Conservation (phyloP, 1,140 invertebrate species). For the Macrobrachium rosenbergii region DNA sequence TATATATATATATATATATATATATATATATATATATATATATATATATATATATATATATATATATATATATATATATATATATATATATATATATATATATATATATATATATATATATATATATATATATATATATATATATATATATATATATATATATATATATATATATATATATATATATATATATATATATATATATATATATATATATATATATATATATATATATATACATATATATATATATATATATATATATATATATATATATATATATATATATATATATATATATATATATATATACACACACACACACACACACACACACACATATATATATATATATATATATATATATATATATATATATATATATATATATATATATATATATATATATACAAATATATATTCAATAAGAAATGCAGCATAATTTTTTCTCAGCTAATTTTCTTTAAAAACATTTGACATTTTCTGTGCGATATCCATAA, state of each 20-base stretch:
- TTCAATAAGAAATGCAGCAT: too few relatives aligned
- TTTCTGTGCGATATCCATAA: too few relatives aligned
- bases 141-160: too few relatives aligned
- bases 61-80: background rate
- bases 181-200: too few relatives aligned
- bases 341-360: conserved; percentile 10
- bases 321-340: background rate
- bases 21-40: background rate
- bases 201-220: too few relatives aligned
- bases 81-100: too few relatives aligned
- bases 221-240: too few relatives aligned
- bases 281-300: conserved; percentile 10
- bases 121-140: too few relatives aligned
- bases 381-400: conserved; percentile 15
- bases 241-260: conserved; percentile 20
- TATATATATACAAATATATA: conserved; percentile 11
- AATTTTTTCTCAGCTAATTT: too few relatives aligned
- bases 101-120: too few relatives aligned
- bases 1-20: background rate
- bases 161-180: too few relatives aligned
- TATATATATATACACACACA: conserved; percentile 8
- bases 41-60: background rate
- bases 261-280: conserved; percentile 23
- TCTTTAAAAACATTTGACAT: too few relatives aligned
- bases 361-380: conserved; percentile 21